Conservation (phyloP, 2,113 vertebrate species). For the Dissostichus mawsoni region DNA sequence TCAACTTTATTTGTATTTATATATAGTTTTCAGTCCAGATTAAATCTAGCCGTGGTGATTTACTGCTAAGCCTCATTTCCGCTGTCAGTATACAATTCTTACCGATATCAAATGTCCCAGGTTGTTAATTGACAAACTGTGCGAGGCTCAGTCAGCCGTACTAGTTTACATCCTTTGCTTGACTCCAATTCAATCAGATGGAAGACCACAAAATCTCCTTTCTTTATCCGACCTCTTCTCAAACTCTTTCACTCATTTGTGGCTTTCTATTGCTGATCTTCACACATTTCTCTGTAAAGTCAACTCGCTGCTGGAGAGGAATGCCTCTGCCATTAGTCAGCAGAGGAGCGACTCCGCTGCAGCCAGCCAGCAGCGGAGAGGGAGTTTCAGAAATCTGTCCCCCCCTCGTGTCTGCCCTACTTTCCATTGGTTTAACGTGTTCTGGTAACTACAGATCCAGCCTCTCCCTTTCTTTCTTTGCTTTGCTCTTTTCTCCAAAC, state of each 20-base stretch:
- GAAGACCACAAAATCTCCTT: slow-evolving; percentile 18
- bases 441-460: slow-evolving; percentile 60
- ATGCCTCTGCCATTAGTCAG: slow-evolving; percentile 74
- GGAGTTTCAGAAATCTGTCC: slow-evolving; percentile 53
- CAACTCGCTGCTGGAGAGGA: slow-evolving; percentile 40
- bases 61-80: slow-evolving; percentile 41
- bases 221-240: slow-evolving; percentile 9
- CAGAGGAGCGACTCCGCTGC: slow-evolving; percentile 16
- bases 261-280: slow-evolving; percentile 40
- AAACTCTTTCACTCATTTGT: slow-evolving; percentile 23
- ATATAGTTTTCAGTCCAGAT: slow-evolving; percentile 48
- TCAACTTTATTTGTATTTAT: slow-evolving; percentile 57
- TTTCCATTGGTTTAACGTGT: slow-evolving; percentile 66
- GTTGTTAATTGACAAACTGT: slow-evolving; percentile 10
- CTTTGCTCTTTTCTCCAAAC: slow-evolving; percentile 35
- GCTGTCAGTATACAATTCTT: neutral
- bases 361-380: slow-evolving; percentile 35
- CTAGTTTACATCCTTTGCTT: slow-evolving; percentile 28
- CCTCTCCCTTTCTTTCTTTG: slow-evolving; percentile 27
- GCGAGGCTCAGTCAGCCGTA: slow-evolving; percentile 1
- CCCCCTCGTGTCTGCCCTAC: slow-evolving; percentile 71
- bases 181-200: slow-evolving; percentile 47
- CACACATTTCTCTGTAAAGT: slow-evolving; percentile 52
- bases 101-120: slow-evolving; percentile 31
- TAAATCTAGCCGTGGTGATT: slow-evolving; percentile 43